These are phyloP conservation scores for Masticophis lateralis DNA, from an alignment of 2,797 vertebrate species.

Conservation along the genomic window DNA sequence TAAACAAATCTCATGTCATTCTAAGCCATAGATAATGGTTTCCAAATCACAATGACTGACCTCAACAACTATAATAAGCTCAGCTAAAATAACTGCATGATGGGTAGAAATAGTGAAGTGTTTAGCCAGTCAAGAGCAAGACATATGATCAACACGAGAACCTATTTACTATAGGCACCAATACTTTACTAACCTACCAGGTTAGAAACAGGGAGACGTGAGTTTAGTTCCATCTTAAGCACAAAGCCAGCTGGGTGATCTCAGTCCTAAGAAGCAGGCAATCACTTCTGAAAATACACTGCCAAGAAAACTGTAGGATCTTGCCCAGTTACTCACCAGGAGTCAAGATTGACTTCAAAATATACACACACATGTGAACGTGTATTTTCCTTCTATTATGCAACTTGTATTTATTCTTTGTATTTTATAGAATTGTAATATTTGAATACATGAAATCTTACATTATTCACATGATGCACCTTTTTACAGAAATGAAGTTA, in stretches of 20 bases:
- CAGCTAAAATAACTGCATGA: not conserved
- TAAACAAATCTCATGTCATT: not conserved
- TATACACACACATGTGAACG: not conserved
- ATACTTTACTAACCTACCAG: not conserved
- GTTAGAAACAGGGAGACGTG: not conserved
- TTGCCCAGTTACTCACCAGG: not conserved
- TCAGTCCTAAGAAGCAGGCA: not conserved
- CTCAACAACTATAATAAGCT: not conserved
- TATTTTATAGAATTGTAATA: conserved; percentile 34
- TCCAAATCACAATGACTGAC: not conserved
- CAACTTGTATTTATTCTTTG: conserved; percentile 1
- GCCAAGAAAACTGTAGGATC: not conserved
- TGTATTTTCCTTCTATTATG: not conserved
- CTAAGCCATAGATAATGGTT: not conserved
- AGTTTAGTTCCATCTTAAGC: not conserved
- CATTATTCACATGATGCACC: not conserved
- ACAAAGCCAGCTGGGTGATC: not conserved
- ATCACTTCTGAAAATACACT: not conserved
- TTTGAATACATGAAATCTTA: not conserved
- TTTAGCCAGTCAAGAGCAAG: not conserved
- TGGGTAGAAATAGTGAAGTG: not conserved
- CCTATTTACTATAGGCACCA: not conserved
- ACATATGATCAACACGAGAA: not conserved
- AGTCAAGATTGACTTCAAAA: not conserved
- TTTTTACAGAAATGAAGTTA: fast-evolving